phyloP scores from a whole-genome alignment of 2,113 vertebrate species.

The Otis tarda region DNA sequence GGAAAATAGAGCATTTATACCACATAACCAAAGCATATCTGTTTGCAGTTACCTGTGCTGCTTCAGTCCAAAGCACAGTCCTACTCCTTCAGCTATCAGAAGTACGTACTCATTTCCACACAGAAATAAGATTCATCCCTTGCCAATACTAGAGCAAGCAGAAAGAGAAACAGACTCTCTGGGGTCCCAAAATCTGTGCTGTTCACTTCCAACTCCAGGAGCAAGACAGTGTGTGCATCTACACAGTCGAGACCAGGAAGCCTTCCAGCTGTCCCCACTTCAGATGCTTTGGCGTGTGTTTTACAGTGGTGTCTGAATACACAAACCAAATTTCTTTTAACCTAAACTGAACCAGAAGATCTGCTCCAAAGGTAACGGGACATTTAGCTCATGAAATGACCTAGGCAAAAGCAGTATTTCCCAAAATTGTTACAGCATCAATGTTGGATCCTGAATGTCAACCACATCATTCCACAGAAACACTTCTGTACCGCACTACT shows the following conservation, averaged over 20 bases:
- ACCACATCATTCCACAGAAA: background rate
- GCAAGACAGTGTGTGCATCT: accelerated
- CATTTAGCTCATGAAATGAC: background rate
- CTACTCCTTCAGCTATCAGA: background rate
- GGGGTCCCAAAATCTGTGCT: background rate
- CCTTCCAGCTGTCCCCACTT: background rate
- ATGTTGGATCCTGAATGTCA: background rate
- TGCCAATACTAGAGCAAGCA: background rate
- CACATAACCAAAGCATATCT: background rate
- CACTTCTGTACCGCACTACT: background rate
- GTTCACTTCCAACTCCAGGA: background rate
- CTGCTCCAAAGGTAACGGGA: background rate
- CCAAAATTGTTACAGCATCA: background rate
- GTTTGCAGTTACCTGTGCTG: background rate
- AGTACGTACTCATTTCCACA: background rate
- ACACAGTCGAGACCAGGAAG: background rate
- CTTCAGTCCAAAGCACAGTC: background rate
- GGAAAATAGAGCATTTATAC: background rate
- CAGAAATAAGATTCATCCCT: background rate
- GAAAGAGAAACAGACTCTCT: background rate
- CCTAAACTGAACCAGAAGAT: background rate
- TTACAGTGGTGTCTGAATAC: background rate
- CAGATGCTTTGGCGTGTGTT: background rate
- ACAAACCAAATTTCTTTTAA: background rate
- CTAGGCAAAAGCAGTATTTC: background rate